Evolutionary conservation across 2,888 invertebrate species (phyloP), one percentile per base, ranked within the genome.

Genomic region (Lampropteryx suffumata): DNA sequence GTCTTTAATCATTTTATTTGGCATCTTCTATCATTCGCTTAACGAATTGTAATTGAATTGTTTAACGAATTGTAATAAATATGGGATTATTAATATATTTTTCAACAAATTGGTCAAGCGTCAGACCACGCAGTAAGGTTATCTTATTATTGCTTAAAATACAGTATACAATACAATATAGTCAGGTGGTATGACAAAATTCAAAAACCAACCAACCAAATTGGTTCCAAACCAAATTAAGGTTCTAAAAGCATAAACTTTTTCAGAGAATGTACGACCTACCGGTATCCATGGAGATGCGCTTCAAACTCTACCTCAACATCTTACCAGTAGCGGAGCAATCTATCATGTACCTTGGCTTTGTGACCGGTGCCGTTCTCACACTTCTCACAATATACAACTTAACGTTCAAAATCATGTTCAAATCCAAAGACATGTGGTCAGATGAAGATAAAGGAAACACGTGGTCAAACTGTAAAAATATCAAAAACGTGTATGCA

Each of bases 291-390:
- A 75, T 96, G 63, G 89, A 91, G 47, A 83, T 90, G 21, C 92
- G 93, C 14, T 96, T 96, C 82, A 91, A 92, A 55, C 76, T 96
- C 8, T 96, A 96, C 74, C 79, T 96, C 3, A 94, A 94, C 70
- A 90, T 95, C 3, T 73, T 95, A 2, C 96, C 96, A 0, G 65
- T 92, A 0, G 87, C 93, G 0, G 93, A 94, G 72, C 82, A 86
- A 49, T 79, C 77, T 0, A 69, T 89, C 0, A 92, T 92, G 80
- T 94, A 93, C 67, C 39, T 89, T 0, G 88, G 93, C 55, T 75
- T 92, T 32, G 59, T 88, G 0, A 91, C 92, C 0, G 87, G 88
- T 0, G 61, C 89, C 0, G 78, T 92, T 24, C 78, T 94, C 7
- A 73, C 92, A 0, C 76, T 92, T 35, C 77, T 92, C 8, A 78